Evolutionary conservation across 2,888 invertebrate genomes (phyloP), one percentile per base, ranked within the genome.

Genomic region (Leptodirus hochenwartii): DNA sequence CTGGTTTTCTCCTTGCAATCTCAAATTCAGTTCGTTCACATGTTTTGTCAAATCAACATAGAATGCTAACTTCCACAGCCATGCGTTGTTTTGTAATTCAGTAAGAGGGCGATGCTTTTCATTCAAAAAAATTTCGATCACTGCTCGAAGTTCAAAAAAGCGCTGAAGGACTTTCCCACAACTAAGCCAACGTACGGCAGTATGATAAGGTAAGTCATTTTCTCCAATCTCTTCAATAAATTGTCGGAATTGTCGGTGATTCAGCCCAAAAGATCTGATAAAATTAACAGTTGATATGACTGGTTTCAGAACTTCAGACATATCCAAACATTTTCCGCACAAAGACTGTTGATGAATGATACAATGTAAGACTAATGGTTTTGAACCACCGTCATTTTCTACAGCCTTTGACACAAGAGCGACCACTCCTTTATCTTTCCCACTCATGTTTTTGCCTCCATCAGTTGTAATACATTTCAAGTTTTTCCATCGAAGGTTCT

Each of bases 321-420:
- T 41, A 43, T 45, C 39, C 39, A 46, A 42, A 37, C 36, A 45
- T 45, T 47, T 47, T 39, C 42, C 42, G 40, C 44, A 44, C 38
- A 46, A 41, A 33, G 39, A 37, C 38, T 43, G 41, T 40, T 40
- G 38, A 41, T 43, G 39, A 42, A 43, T 46, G 37, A 43, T 44
- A 39, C 44, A 46, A 40, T 44, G 43, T 39, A 43, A 33, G 34
- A 43, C 33, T 35, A 38, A 38, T 38, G 42, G 39, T 44, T 43
- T 44, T 44, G 41, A 42, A 39, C 42, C 40, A 41, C 40, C 39
- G 27, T 34, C 40, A 41, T 44, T 42, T 11, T 25, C 11, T 25
- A 25, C 11, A 3, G 25, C 25, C 25, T 25, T 25, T 25, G 25
- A 25, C 6, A 9, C 4, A 15, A 25, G 10, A n/a, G n/a, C n/a